Conservation (phyloP, 2,797 vertebrate species). For the Distichodus sexfasciatus region DNA sequence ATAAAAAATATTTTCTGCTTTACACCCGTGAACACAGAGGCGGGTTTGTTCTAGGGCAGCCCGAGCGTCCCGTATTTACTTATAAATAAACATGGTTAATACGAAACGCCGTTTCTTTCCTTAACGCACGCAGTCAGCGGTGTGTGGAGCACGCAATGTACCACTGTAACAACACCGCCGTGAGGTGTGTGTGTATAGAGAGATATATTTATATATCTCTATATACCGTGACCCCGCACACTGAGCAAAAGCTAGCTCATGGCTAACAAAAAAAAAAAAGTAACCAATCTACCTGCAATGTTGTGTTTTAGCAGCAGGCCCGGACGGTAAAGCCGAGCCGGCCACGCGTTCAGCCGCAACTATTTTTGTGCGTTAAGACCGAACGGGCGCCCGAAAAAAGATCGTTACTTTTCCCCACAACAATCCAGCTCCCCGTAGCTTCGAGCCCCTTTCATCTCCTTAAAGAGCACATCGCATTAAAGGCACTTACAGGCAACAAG, state of each 20-base stretch:
- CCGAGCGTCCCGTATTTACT: constrained; percentile 8
- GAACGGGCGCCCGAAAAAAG: constrained; percentile 61
- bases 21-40: neutral
- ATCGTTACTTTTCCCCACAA: constrained; percentile 73
- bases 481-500: constrained; percentile 79
- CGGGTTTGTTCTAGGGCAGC: neutral
- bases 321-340: constrained; percentile 70
- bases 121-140: neutral
- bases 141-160: constrained; percentile 20
- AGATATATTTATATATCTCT: constrained; percentile 5
- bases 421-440: constrained; percentile 62
- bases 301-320: constrained; percentile 70
- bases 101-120: constrained; percentile 1
- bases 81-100: constrained; percentile 2
- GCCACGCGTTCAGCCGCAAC: constrained; percentile 53
- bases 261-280: constrained; percentile 73
- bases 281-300: constrained; percentile 67
- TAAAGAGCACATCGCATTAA: constrained; percentile 68
- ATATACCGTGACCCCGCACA: constrained; percentile 64
- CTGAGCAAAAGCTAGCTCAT: constrained; percentile 66
- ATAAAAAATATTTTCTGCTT: neutral
- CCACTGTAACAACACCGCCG: constrained; percentile 30
- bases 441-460: constrained; percentile 59
- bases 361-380: constrained; percentile 61
- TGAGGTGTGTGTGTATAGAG: constrained; percentile 9